phyloP scores from a whole-genome alignment of 1,140 invertebrate genomes.

The Maconellicoccus hirsutus region DNA sequence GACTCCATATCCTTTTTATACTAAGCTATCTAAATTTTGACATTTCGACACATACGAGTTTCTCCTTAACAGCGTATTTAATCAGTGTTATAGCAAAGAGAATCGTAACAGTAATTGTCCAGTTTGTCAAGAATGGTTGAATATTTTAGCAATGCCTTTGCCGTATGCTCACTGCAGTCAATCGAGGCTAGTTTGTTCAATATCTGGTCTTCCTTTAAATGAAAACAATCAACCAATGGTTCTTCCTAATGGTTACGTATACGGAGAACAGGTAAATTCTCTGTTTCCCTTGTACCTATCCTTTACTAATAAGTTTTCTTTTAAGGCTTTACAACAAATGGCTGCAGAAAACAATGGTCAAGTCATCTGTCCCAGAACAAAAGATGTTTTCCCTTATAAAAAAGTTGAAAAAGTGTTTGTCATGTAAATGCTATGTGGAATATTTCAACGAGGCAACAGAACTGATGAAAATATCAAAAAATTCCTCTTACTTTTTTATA shows the following conservation, averaged over 20 bases:
- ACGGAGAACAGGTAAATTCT: slow-evolving; percentile 73
- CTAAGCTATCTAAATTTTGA: background rate
- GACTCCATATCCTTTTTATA: slow-evolving; percentile 58
- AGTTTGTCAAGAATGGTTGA: slow-evolving; percentile 80
- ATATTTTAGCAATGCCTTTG: slow-evolving; percentile 68
- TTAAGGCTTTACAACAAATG: slow-evolving; percentile 71
- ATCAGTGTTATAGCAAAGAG: slow-evolving; percentile 57
- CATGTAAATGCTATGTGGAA: slow-evolving; percentile 51
- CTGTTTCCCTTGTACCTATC: background rate
- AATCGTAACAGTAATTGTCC: slow-evolving; percentile 78
- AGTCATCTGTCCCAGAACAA: slow-evolving; percentile 83
- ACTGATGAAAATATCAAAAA: slow-evolving; percentile 17
- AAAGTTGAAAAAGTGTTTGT: slow-evolving; percentile 92
- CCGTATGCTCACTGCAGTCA: slow-evolving; percentile 95
- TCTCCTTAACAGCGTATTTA: slow-evolving; percentile 29
- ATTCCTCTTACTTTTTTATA: background rate
- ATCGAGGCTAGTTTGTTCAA: slow-evolving; percentile 80
- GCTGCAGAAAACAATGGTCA: slow-evolving; percentile 75
- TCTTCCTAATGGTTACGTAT: slow-evolving; percentile 95
- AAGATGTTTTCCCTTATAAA: slow-evolving; percentile 74
- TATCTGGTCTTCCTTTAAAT: slow-evolving; percentile 85
- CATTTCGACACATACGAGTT: background rate
- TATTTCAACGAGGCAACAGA: slow-evolving; percentile 8
- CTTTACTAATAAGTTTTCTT: slow-evolving; percentile 16
- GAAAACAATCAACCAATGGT: slow-evolving; percentile 97